phyloP scores from a whole-genome alignment of 2,113 vertebrate genomes.

The Alosa alosa region DNA sequence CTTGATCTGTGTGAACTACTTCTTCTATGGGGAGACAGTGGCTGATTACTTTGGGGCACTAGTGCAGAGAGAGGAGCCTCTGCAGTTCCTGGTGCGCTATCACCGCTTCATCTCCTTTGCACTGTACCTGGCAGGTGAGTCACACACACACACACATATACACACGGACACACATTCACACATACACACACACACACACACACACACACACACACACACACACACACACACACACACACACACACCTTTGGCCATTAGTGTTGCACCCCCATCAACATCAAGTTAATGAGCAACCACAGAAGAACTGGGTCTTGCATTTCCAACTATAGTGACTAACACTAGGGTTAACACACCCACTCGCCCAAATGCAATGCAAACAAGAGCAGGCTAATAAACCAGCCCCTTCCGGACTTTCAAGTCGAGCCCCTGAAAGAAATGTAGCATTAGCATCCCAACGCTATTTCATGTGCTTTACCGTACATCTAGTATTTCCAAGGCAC shows the following conservation, averaged over 20 bases:
- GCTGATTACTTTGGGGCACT: constrained; percentile 93
- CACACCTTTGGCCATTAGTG: background rate
- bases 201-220: background rate
- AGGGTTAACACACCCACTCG: background rate
- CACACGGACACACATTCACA: background rate
- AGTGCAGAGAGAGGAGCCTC: constrained; percentile 91
- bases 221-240: background rate
- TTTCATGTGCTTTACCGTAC: background rate
- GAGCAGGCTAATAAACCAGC: too few relatives aligned
- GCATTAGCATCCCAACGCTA: background rate
- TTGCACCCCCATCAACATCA: background rate
- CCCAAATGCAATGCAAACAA: background rate
- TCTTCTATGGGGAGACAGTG: constrained; percentile 98
- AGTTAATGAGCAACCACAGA: background rate
- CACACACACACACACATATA: background rate
- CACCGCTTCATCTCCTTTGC: constrained; percentile 98
- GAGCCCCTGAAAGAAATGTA: background rate
- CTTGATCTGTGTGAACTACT: constrained; percentile 96
- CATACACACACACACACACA: background rate
- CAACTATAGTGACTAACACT: background rate
- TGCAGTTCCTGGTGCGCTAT: constrained; percentile 95
- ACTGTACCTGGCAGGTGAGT: constrained; percentile 90
- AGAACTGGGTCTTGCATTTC: background rate
- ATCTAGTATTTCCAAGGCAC: background rate
- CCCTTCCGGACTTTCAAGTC: too few relatives aligned